These are phyloP conservation scores for Stenodema calcarata DNA, from an alignment of 2,888 invertebrate species.

Conservation along the genomic window DNA sequence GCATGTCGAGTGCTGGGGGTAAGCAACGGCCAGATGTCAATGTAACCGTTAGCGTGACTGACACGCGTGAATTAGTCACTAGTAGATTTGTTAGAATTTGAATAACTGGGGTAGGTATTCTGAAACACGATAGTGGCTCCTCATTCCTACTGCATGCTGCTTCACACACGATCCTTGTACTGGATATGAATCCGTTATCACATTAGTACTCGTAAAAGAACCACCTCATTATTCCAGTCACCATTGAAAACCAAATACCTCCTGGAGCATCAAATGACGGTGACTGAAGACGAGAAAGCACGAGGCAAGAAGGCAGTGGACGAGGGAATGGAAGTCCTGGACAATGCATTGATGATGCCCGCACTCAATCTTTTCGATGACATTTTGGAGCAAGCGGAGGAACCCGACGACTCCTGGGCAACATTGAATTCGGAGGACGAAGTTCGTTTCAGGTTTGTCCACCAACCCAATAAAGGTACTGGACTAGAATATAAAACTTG, in stretches of 20 bases:
- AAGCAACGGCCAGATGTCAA: no score
- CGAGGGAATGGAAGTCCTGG: background rate
- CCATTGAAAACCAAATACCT: constrained; percentile 5
- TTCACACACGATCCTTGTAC: no score
- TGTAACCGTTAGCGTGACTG: no score
- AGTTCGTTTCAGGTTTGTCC: background rate
- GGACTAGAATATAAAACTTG: no score
- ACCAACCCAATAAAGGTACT: background rate
- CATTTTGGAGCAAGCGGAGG: background rate
- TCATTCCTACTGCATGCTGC: no score
- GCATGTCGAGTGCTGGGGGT: no score
- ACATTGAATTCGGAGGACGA: constrained; percentile 7
- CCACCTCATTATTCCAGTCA: background rate
- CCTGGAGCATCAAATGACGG: background rate
- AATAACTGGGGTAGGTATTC: no score
- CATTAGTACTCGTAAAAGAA: no score
- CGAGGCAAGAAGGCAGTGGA: background rate
- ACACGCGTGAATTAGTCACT: no score
- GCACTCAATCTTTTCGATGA: background rate
- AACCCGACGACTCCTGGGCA: constrained; percentile 18
- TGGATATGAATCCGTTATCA: no score
- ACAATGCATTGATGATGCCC: background rate
- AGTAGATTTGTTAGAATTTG: no score
- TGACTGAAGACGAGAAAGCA: background rate
- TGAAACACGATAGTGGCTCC: no score